Evolutionary conservation across 2,888 invertebrate genomes (phyloP).

Genomic region (Euplexia lucipara): DNA sequence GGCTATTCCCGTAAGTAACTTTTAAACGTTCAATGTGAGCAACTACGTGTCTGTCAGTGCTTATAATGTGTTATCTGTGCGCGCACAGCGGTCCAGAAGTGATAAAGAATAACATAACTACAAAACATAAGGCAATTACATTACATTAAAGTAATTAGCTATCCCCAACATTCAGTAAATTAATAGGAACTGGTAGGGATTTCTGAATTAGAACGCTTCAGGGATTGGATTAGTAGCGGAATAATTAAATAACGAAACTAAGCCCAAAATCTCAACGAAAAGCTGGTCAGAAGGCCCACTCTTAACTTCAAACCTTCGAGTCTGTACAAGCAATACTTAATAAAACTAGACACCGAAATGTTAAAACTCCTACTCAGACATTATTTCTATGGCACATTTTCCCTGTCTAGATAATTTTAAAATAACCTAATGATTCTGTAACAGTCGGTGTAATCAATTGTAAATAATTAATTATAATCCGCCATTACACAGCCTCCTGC

Average conservation of each 20-base stretch:
- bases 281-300: conserved; percentile 17
- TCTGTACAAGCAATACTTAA: too few species aligned
- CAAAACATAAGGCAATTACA: conserved; percentile 44
- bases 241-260: conserved; percentile 61
- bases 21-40: too few species aligned
- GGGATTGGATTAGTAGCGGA: conserved; percentile 55
- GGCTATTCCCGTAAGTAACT: too few species aligned
- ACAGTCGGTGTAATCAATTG: too few species aligned
- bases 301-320: background rate
- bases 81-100: background rate
- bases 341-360: background rate
- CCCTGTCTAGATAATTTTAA: too few species aligned
- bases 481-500: too few species aligned
- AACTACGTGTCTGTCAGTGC: too few species aligned
- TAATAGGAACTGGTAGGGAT: conserved; percentile 57
- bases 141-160: conserved; percentile 57
- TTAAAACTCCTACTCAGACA: too few species aligned
- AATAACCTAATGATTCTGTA: too few species aligned
- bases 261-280: background rate
- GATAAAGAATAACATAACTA: conserved; percentile 17
- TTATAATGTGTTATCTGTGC: too few species aligned
- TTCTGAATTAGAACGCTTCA: conserved; percentile 57
- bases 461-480: too few species aligned
- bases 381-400: too few species aligned
- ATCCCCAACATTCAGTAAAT: conserved; percentile 52